Evolutionary conservation across 2,888 invertebrate species (phyloP), one percentile per base, ranked within the genome.

Genomic region (Trachelus tabidus): DNA sequence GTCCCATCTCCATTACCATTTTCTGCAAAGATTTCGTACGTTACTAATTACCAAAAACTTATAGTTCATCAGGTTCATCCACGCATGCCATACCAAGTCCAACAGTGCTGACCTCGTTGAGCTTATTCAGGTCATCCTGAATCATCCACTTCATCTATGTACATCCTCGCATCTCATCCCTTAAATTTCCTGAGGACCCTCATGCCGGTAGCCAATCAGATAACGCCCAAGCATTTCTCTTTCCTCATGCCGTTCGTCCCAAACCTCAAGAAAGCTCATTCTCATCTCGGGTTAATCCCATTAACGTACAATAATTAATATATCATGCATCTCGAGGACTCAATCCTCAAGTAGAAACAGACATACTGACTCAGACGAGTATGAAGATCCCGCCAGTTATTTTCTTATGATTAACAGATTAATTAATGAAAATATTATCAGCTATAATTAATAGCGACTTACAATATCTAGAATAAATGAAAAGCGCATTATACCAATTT

Each of bases 11-110:
- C 87, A 31, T 85, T 86, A 77, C 85, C 82, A 81, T 85, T 80
- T 31, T 90, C 91, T 91, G 90, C 81, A 86, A 90, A 90, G 87
- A 91, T 85, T 85, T 87, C 87, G 83, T 82, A 82, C 71, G 77
- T 82, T 69, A 76, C 76, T n/a, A 40, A 74, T 78, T 76, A 73
- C 56, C 35, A 73, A 33, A 73, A 76, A 15, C 30, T 34, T 4
- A n/a, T 4, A 69, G 30, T 34, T 34, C 56, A 37, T 9, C 73
- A 12, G 11, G 30, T 12, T 34, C 12, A 23, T 31, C 73, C 78
- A 69, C 11, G 73, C 83, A 82, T 83, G 83, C 81, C 82, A 83
- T 84, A 82, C 84, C 71, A 78, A 83, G 82, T 82, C 81, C 83
- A 83, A 80, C 79, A 78, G 68, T 71, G 73, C 30, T 73, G 15